Conservation (phyloP, 1,140 invertebrate genomes). For the Pogonomyrmex californicus region DNA sequence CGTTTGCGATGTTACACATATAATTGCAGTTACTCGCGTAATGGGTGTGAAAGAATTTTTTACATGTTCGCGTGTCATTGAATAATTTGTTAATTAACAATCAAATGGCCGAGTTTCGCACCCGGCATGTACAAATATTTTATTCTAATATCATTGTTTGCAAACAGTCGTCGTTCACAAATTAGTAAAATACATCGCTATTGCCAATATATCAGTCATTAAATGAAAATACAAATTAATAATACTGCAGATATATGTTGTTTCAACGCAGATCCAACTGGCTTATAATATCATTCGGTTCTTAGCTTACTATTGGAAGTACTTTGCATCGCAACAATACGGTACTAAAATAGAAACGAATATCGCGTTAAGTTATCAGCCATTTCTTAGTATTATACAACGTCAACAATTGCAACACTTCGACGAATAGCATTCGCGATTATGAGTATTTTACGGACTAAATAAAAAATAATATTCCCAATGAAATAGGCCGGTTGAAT, state of each 20-base stretch:
- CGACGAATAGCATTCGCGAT: constrained; percentile 45
- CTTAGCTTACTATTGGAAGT: constrained; percentile 62
- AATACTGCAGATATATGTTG: constrained; percentile 20
- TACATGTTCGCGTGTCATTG: constrained; percentile 55
- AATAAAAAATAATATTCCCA: constrained; percentile 35
- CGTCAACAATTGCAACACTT: constrained; percentile 64
- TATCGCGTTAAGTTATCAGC: constrained; percentile 62
- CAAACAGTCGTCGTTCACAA: constrained; percentile 7
- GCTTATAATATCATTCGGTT: constrained; percentile 48
- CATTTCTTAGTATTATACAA: constrained; percentile 61
- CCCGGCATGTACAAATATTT: constrained; percentile 13
- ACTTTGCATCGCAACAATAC: constrained; percentile 45
- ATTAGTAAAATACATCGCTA: background rate
- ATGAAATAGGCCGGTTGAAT: constrained; percentile 57
- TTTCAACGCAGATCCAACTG: constrained; percentile 48
- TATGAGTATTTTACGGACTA: constrained; percentile 16
- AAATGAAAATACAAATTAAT: constrained; percentile 32
- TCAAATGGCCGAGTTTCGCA: background rate
- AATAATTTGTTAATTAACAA: constrained; percentile 35
- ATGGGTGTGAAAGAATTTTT: constrained; percentile 47
- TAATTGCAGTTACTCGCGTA: constrained; percentile 7
- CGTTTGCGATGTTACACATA: constrained; percentile 41
- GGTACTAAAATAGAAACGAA: constrained; percentile 68
- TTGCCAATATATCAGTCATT: constrained; percentile 4
- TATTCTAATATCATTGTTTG: background rate